These are phyloP conservation scores for Dendropsophus ebraccatus DNA, from an alignment of 2,113 vertebrate genomes.

Conservation along the genomic window DNA sequence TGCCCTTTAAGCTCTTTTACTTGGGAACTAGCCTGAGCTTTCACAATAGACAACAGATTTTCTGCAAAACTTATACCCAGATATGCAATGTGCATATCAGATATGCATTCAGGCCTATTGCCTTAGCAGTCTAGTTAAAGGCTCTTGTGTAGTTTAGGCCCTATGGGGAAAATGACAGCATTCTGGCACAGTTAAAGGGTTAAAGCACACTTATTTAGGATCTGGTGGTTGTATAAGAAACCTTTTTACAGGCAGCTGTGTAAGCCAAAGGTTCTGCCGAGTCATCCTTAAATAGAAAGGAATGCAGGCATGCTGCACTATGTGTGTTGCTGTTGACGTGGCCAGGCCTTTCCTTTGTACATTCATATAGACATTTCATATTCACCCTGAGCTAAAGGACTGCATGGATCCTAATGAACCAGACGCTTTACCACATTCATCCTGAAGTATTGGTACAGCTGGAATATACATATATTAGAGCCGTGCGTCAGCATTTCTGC, in stretches of 20 bases:
- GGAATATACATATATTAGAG: not conserved
- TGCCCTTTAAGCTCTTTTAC: too few relatives aligned
- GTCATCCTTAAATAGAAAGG: constrained; percentile 58
- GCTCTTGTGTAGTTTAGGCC: not conserved
- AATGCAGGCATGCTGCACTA: constrained; percentile 36
- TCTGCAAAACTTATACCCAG: too few relatives aligned
- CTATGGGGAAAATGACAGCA: not conserved
- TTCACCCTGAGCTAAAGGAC: not conserved
- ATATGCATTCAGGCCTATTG: too few relatives aligned
- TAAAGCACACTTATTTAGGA: not conserved
- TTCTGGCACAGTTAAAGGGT: not conserved
- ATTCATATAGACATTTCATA: constrained; percentile 14
- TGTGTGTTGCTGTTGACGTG: constrained; percentile 42
- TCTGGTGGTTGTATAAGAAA: not conserved
- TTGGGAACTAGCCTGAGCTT: too few relatives aligned
- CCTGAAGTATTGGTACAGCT: not conserved
- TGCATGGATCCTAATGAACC: not conserved
- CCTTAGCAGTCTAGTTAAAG: too few relatives aligned
- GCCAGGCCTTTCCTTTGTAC: constrained; percentile 7
- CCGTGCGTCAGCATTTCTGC: not conserved
- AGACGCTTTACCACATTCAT: not conserved
- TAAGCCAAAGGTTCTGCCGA: constrained; percentile 33
- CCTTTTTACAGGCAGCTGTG: constrained; percentile 13
- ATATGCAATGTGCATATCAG: too few relatives aligned
- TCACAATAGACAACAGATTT: too few relatives aligned